Conservation (phyloP, 2,113 vertebrate genomes). For the Catharus fuscescens region DNA sequence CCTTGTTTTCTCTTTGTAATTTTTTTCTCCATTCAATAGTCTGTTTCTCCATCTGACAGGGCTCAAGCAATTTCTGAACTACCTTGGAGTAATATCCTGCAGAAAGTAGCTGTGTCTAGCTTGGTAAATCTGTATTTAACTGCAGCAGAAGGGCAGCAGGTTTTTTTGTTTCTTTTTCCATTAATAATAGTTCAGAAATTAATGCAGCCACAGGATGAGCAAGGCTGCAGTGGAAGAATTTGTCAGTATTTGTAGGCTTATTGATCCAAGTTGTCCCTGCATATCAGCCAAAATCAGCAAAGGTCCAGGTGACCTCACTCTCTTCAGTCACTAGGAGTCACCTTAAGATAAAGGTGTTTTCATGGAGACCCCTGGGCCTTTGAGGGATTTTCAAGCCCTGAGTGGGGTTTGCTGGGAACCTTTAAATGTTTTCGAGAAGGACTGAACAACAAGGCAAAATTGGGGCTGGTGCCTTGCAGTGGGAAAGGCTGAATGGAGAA, state of each 20-base stretch:
- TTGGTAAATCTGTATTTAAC: constrained; percentile 21
- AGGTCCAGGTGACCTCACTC: background rate
- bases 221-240: background rate
- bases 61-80: constrained; percentile 39
- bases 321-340: background rate
- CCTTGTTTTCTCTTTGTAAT: background rate
- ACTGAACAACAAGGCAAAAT: background rate
- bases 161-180: background rate
- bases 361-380: background rate
- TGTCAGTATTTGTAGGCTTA: background rate
- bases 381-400: background rate
- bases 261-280: background rate
- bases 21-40: background rate
- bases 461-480: background rate
- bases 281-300: background rate
- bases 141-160: constrained; percentile 2
- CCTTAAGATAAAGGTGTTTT: background rate
- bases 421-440: background rate
- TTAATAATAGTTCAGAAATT: background rate
- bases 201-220: background rate
- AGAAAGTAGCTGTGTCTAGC: background rate
- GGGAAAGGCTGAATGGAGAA: background rate
- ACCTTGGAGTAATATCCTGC: constrained; percentile 1
- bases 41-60: background rate
- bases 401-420: background rate